These are phyloP conservation scores for Plodia interpunctella DNA, from an alignment of 1,140 invertebrate genomes.

Conservation along the genomic window DNA sequence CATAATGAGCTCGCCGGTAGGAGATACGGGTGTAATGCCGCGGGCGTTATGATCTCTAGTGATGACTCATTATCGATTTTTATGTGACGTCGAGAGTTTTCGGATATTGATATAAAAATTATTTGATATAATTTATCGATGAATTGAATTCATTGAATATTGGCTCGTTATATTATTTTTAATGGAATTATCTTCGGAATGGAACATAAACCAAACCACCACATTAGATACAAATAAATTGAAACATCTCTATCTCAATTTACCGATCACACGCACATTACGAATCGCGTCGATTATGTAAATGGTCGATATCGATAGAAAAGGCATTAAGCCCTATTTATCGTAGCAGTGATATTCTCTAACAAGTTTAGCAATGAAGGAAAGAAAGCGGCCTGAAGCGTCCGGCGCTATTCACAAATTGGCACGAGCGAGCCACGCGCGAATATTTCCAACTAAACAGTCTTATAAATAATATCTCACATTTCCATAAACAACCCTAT, in stretches of 20 bases:
- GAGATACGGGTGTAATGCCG: slow-evolving; percentile 36
- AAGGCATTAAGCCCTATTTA: slow-evolving; percentile 45
- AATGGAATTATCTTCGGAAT: background rate
- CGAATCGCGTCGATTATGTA: background rate
- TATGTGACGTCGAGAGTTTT: background rate
- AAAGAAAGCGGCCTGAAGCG: slow-evolving; percentile 71
- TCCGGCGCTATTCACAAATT: slow-evolving; percentile 73
- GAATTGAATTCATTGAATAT: background rate
- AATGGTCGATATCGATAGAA: slow-evolving; percentile 56
- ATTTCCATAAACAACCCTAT: slow-evolving; percentile 27
- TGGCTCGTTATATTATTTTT: no score
- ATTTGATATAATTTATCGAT: background rate
- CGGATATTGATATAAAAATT: no score
- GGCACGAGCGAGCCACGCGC: slow-evolving; percentile 73
- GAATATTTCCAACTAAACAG: slow-evolving; percentile 27
- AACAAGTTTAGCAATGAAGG: slow-evolving; percentile 72
- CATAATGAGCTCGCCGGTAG: slow-evolving; percentile 57
- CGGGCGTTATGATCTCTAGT: slow-evolving; percentile 13
- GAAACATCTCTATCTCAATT: background rate
- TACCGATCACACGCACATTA: background rate
- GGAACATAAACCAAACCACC: background rate
- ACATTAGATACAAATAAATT: background rate
- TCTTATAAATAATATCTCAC: slow-evolving; percentile 21
- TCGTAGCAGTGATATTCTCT: slow-evolving; percentile 65
- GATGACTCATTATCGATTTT: background rate